Evolutionary conservation across 53 echinoderm and acorn worm species (phyloP), one percentile per base, ranked within the genome.

Genomic region (Holothuria leucospilota): DNA sequence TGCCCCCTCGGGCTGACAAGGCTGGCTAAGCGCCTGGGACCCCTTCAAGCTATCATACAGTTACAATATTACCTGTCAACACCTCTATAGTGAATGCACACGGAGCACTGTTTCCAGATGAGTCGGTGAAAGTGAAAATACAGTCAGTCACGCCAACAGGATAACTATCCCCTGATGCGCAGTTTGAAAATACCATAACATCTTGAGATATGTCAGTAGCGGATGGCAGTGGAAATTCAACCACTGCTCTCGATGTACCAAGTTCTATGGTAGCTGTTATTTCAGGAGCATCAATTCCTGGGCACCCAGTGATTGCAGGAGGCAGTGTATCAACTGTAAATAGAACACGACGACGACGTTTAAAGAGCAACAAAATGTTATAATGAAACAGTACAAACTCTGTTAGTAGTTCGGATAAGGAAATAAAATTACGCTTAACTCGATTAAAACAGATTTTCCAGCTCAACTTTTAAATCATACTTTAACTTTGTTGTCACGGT

Each of bases 301-400:
- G 75, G 20, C 75, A 75, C 7, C 12, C 75, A 23, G 24, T 75
- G 4, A 75, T 51, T 13, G 52, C 26, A 12, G 75, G 75, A 51
- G 75, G 39, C 24, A 51, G 13, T 30, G 75, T 75, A 52, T 75
- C 75, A 46, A 75, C 75, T 75, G 21, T 15, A 4, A 68, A 68
- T 68, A 4, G 18, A 16, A 18, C 18, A 56, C 56, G 16, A 56
- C 8, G 18, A 56, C 8, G 15, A 34, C 34, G 3, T 34, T 34
- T 34, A 34, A 34, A 34, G 1, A 3, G 34, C 34, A 34, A 34
- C 34, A 34, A 18, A 16, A 56, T 56, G 3, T 18, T 15, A 18
- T 52, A 56, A 56, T 2, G 8, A 16, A 56, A 56, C 18, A 56
- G 16, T 56, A 49, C 49, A 49, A 49, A 0, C 34, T 34, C 34